phyloP scores from a whole-genome alignment of 1,140 invertebrate species.

The Trachelipus rathkii region DNA sequence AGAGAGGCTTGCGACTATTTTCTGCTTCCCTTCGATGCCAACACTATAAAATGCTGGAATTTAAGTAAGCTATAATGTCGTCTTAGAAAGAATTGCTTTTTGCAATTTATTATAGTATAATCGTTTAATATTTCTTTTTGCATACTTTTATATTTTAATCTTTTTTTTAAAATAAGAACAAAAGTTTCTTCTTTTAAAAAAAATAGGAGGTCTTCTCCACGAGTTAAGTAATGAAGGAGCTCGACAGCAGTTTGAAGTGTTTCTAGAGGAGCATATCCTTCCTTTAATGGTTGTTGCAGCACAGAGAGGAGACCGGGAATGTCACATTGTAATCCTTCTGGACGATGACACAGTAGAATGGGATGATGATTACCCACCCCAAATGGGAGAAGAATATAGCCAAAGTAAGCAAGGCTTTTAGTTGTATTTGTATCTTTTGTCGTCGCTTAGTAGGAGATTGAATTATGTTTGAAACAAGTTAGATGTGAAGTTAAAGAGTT shows the following conservation, averaged over 20 bases:
- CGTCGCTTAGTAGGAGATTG: too few species aligned
- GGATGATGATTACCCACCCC: constrained; percentile 97
- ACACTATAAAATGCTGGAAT: constrained; percentile 92
- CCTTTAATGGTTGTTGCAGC: constrained; percentile 95
- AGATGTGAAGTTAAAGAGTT: too few species aligned
- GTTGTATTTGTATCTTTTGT: too few species aligned
- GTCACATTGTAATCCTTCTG: constrained; percentile 88
- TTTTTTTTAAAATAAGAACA: too few species aligned
- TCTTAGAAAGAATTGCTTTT: too few species aligned
- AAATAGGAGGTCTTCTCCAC: constrained; percentile 83
- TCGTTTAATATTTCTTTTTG: too few species aligned
- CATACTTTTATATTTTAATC: too few species aligned
- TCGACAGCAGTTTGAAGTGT: constrained; percentile 90
- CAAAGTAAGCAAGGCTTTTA: constrained; percentile 63
- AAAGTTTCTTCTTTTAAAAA: not conserved
- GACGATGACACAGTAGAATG: constrained; percentile 97
- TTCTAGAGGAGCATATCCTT: constrained; percentile 90
- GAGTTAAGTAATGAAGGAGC: constrained; percentile 98
- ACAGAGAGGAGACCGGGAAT: constrained; percentile 80
- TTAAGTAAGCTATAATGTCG: constrained; percentile 59
- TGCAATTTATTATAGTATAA: too few species aligned
- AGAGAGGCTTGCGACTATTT: constrained; percentile 98
- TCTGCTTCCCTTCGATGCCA: constrained; percentile 93
- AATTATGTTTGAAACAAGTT: too few species aligned
- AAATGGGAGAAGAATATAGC: constrained; percentile 97